phyloP scores from a whole-genome alignment of 1,140 invertebrate genomes.

The Stegodyphus dumicola region DNA sequence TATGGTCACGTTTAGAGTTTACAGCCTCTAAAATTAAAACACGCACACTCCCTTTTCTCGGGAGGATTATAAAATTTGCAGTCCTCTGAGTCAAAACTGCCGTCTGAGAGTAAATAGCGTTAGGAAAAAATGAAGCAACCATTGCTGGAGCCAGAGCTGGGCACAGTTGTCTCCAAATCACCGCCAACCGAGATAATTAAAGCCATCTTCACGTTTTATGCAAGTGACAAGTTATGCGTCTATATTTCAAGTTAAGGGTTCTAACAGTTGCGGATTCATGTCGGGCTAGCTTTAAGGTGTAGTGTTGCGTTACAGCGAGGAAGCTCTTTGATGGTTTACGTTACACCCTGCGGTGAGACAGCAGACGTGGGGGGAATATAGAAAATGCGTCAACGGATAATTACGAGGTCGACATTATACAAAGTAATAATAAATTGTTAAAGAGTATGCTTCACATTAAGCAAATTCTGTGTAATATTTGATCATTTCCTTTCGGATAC shows the following conservation, averaged over 20 bases:
- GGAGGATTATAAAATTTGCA: background rate
- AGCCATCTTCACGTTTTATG: constrained; percentile 45
- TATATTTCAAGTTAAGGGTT: constrained; percentile 43
- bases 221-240: constrained; percentile 53
- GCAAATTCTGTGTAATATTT: too few species aligned
- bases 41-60: background rate
- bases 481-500: too few species aligned
- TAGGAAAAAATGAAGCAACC: background rate
- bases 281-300: constrained; percentile 27
- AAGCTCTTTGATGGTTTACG: background rate
- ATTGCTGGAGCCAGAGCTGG: constrained; percentile 9
- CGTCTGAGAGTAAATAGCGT: background rate
- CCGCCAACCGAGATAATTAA: constrained; percentile 36
- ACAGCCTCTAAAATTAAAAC: constrained; percentile 27
- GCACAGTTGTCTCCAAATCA: constrained; percentile 35
- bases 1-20: constrained; percentile 43
- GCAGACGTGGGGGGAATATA: background rate
- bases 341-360: background rate
- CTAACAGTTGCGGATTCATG: constrained; percentile 52
- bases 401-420: too few species aligned
- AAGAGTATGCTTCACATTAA: too few species aligned
- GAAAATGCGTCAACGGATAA: too few species aligned
- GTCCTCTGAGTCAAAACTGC: background rate
- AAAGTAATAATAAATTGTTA: too few species aligned
- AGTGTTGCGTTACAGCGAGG: constrained; percentile 1